Conservation (phyloP, 2,888 invertebrate species). For the Perdita meconis region DNA sequence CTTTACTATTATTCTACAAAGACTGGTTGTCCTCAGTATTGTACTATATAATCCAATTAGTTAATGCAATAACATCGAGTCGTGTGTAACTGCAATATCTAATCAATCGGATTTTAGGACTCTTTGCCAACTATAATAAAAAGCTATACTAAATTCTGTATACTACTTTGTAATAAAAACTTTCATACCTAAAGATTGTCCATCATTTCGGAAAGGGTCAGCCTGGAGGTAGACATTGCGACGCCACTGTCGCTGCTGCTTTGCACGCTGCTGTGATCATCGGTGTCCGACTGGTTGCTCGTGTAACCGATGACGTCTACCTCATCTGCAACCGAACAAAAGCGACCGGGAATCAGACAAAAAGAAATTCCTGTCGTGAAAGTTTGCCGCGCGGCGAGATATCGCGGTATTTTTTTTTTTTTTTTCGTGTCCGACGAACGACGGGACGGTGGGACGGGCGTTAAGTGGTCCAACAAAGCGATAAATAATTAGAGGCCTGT, state of each 20-base stretch:
- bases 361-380: neutral
- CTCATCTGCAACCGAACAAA: constrained; percentile 88
- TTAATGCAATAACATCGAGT: too few species aligned
- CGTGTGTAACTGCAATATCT: too few species aligned
- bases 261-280: constrained; percentile 92
- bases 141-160: too few species aligned
- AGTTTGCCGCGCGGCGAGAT: constrained; percentile 3
- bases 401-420: neutral
- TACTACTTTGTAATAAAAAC: neutral
- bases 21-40: too few species aligned
- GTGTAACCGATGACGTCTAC: constrained; percentile 94
- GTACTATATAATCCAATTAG: too few species aligned
- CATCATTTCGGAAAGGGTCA: constrained; percentile 88
- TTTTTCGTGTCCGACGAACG: neutral
- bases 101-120: too few species aligned
- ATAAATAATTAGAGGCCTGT: neutral
- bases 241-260: constrained; percentile 91
- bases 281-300: constrained; percentile 93
- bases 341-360: neutral
- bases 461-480: neutral
- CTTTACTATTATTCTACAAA: too few species aligned
- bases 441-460: neutral
- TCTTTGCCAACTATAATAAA: too few species aligned
- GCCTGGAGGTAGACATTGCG: constrained; percentile 88
- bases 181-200: constrained; percentile 83